Evolutionary conservation across 2,113 vertebrate species (phyloP).

Genomic region (Myotis brandtii): DNA sequence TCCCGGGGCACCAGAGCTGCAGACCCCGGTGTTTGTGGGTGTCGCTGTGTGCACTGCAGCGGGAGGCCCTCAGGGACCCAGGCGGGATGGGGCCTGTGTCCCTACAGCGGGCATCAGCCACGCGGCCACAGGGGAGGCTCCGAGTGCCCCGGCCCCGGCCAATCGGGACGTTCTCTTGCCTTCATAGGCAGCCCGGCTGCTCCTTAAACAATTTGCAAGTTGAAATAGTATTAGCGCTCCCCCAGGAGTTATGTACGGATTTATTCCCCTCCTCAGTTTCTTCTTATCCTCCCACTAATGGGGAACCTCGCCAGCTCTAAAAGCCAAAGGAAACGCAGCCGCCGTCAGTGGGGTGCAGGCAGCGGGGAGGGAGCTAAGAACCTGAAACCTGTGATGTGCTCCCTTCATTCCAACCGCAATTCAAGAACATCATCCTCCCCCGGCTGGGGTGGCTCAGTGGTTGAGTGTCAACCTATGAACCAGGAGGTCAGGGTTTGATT

Average conservation of each 20-base stretch:
- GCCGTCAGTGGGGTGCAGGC: neutral
- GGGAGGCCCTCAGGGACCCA: neutral
- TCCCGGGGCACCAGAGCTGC: constrained; percentile 11
- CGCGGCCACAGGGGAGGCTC: neutral
- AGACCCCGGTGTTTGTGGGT: neutral
- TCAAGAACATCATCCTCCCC: neutral
- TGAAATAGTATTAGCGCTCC: neutral
- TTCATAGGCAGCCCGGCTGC: neutral
- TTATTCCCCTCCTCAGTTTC: constrained; percentile 39
- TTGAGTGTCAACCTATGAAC: no score
- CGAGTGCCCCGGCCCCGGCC: neutral
- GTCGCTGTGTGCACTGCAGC: neutral
- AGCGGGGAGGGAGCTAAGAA: neutral
- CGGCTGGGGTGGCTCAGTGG: no score
- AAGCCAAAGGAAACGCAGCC: neutral
- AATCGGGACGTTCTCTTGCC: neutral
- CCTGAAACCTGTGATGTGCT: neutral
- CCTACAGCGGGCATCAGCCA: neutral
- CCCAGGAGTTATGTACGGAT: neutral
- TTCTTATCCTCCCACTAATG: constrained; percentile 22
- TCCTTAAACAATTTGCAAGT: constrained; percentile 41
- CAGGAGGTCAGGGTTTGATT: no score
- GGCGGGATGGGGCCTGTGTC: neutral
- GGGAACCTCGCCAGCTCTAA: neutral
- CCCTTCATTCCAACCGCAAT: neutral